Conservation (phyloP, 2,113 vertebrate species). For the Scomber scombrus region DNA sequence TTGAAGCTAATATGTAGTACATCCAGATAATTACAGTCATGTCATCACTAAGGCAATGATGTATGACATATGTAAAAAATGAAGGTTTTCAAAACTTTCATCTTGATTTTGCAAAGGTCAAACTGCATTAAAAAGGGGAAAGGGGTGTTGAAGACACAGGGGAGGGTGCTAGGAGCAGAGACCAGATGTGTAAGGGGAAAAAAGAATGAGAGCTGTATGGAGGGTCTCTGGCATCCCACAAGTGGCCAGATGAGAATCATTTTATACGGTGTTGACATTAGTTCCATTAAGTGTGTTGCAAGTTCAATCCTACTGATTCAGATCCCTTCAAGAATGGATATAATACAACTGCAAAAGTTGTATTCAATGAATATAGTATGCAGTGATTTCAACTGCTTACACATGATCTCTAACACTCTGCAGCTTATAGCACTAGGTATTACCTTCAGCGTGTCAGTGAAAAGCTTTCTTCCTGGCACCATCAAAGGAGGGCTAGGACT, state of each 20-base stretch:
- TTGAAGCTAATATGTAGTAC: constrained; percentile 27
- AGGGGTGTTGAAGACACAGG: not conserved
- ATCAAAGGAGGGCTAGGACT: constrained; percentile 67
- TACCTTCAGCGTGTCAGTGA: constrained; percentile 63
- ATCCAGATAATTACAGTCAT: constrained; percentile 27
- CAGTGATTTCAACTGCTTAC: constrained; percentile 61
- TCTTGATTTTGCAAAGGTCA: constrained; percentile 56
- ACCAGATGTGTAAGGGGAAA: not conserved
- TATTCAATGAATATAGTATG: constrained; percentile 36
- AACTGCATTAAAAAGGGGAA: constrained; percentile 1
- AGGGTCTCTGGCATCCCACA: not conserved
- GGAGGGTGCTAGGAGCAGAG: too few relatives aligned
- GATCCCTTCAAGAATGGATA: constrained; percentile 1
- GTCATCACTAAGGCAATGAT: not conserved
- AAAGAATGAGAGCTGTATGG: not conserved
- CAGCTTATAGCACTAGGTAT: constrained; percentile 58
- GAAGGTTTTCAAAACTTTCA: constrained; percentile 38
- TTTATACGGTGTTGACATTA: constrained; percentile 46
- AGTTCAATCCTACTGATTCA: constrained; percentile 41
- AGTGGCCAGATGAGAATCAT: constrained; percentile 26
- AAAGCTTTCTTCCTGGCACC: constrained; percentile 68
- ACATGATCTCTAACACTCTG: constrained; percentile 54
- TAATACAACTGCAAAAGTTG: constrained; percentile 42
- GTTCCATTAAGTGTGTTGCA: constrained; percentile 11
- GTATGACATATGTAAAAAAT: constrained; percentile 15